Evolutionary conservation across 1,140 invertebrate species (phyloP).

Genomic region (Patella vulgata): DNA sequence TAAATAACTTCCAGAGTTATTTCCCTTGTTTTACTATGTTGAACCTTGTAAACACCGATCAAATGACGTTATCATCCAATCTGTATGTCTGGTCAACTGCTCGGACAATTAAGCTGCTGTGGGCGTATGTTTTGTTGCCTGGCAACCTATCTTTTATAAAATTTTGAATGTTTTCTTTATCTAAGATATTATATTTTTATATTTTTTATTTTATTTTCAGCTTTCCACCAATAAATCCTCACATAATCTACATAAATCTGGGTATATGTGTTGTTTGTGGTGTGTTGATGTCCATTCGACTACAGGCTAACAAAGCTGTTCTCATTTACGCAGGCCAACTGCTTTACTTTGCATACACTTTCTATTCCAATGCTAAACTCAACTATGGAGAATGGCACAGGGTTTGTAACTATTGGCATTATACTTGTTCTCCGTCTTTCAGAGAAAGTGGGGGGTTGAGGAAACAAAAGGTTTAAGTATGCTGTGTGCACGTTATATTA

Average conservation of each 20-base stretch:
- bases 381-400: conserved; percentile 46
- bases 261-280: conserved; percentile 45
- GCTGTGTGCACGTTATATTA: not conserved
- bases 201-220: conserved; percentile 34
- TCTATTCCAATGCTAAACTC: conserved; percentile 43
- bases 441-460: not conserved
- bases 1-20: too few relatives aligned
- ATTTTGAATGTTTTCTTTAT: too few relatives aligned
- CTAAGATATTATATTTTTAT: conserved; percentile 12
- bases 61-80: too few relatives aligned
- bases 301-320: conserved; percentile 37
- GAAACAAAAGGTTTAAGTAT: not conserved
- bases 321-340: conserved; percentile 51
- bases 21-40: too few relatives aligned
- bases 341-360: conserved; percentile 45
- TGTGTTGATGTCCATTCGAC: conserved; percentile 41
- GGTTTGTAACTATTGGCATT: conserved; percentile 33
- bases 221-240: conserved; percentile 48
- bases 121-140: too few relatives aligned
- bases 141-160: too few relatives aligned
- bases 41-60: too few relatives aligned
- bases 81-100: too few relatives aligned
- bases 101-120: too few relatives aligned
- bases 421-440: not conserved
- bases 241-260: conserved; percentile 48